Percentiles rank a stretch among this genome's conserved stretches.
Conservation (phyloP, 2,113 vertebrate species). For the Dasyurus viverrinus region DNA sequence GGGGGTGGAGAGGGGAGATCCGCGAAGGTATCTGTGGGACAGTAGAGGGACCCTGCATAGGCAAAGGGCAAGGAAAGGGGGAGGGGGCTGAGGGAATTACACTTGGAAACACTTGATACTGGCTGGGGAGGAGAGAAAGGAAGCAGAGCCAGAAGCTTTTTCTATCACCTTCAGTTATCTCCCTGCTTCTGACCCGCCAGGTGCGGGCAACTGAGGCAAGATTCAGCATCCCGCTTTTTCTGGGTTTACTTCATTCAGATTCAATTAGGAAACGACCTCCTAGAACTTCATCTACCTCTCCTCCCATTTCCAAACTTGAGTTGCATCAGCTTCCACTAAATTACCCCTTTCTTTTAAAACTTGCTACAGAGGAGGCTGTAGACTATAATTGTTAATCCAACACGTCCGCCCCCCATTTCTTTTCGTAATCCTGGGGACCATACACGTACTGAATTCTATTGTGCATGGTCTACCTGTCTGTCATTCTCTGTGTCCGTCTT, state of each 20-base stretch:
- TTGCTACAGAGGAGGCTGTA: not conserved
- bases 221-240: not conserved
- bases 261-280: not conserved
- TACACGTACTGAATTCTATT: not conserved
- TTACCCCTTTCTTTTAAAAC: not conserved
- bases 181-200: not conserved
- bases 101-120: not conserved
- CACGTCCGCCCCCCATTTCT: no score
- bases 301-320: no score
- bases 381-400: not conserved
- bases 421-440: not conserved
- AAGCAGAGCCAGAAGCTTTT: not conserved
- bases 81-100: not conserved
- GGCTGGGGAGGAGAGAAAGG: not conserved
- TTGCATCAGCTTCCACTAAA: not conserved
- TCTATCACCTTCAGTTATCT: not conserved
- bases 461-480: not conserved
- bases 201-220: not conserved
- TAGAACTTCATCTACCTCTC: not conserved
- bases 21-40: not conserved
- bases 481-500: not conserved
- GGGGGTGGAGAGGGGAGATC: not conserved
- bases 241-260: not conserved
- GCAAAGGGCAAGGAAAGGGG: not conserved
- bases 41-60: not conserved